Evolutionary conservation across 2,888 invertebrate species (phyloP), one percentile per base, ranked within the genome.

Genomic region (Ferdinandea cuprea): DNA sequence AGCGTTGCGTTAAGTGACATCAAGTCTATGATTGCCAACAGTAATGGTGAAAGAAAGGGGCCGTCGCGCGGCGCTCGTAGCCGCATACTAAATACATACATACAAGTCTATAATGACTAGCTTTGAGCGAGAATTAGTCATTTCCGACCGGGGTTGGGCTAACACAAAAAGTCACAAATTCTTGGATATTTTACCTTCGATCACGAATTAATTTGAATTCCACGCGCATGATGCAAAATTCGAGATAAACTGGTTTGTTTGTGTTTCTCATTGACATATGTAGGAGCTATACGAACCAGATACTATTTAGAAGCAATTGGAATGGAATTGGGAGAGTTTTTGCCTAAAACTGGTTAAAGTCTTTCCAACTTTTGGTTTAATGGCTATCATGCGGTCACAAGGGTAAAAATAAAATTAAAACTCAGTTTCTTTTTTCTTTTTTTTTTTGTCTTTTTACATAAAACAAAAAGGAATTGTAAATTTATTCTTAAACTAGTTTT

Each of bases 171-270:
- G 25, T 25, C 2, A 25, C 25, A 25, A 25, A 48, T 73, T 73
- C 28, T 46, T 66, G 3, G 32, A 35, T 66, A n/a, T 50, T 40
- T 32, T 15, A 6, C 13, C 19, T 56, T 48, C 19, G 40, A 58
- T 68, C 32, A 44, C 5, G 11, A 46, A 77, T 81, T 76, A 76
- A 76, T 76, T 65, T 35, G 76, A 81, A 81, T 81, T 81, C 81
- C 76, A 56, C 44, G 76, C 76, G 76, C 76, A 66, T 81, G 81
- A 81, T 81, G 76, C 71, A 59, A 66, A 81, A 76, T 66, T 81
- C 76, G 46, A 56, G 71, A 81, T 71, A 76, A 81, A 81, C 81
- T 59, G 59, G 81, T 81, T 81, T 76, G 76, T 81, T 81, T 71
- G 71, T 44, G 42, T 77, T 71, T 66, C 65, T 65, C 48, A 77